These are phyloP conservation scores for Heteropelma amictum DNA, from an alignment of 2,888 invertebrate species.

Conservation along the genomic window DNA sequence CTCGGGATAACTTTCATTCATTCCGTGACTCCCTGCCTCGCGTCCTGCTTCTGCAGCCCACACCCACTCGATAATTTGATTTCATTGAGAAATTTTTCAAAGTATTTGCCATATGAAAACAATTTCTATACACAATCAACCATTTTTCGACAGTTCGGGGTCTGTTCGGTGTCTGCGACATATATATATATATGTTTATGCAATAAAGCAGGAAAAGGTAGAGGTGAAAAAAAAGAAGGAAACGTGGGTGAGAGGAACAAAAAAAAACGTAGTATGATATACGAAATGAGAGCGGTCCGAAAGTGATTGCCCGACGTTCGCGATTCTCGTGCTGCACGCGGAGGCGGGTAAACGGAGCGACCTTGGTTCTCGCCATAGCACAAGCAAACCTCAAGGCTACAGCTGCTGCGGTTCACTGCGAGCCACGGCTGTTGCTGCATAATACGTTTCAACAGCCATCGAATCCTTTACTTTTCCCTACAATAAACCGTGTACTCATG, in stretches of 20 bases:
- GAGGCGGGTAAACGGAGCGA: conserved; percentile 64
- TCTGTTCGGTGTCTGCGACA: no score
- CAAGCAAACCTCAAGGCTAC: conserved; percentile 66
- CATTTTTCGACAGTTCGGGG: conserved; percentile 15
- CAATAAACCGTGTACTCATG: conserved; percentile 43
- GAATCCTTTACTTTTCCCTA: conserved; percentile 36
- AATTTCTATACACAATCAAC: neutral
- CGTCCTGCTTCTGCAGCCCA: neutral
- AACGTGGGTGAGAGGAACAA: neutral
- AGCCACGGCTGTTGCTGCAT: conserved; percentile 28
- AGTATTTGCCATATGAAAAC: neutral
- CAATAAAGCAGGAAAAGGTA: neutral
- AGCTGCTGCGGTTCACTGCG: conserved; percentile 48
- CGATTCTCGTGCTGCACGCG: conserved; percentile 59
- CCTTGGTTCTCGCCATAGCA: conserved; percentile 66
- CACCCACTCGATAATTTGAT: conserved; percentile 55
- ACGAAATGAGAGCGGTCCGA: conserved; percentile 59
- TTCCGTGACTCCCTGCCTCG: neutral
- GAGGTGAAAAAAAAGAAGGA: neutral
- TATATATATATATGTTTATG: conserved; percentile 17
- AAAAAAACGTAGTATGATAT: conserved; percentile 30
- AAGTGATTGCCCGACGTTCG: conserved; percentile 64
- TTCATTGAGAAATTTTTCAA: conserved; percentile 53
- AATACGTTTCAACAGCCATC: conserved; percentile 21
- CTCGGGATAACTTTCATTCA: neutral